Evolutionary conservation across 2,888 invertebrate species (phyloP), one percentile per base, ranked within the genome.

Genomic region (Drosophila nigricruria): DNA sequence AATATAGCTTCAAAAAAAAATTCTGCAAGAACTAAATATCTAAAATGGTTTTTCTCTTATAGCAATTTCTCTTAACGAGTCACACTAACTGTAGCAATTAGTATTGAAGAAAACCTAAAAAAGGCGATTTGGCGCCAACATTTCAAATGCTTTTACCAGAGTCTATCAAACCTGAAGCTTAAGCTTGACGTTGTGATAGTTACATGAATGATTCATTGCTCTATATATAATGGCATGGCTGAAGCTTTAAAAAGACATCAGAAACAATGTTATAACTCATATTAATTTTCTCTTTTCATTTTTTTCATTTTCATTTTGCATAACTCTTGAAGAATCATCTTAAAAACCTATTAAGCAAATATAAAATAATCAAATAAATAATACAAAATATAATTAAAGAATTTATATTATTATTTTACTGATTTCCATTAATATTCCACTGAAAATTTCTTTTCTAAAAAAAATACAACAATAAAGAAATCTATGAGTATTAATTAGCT

Each of bases 401-500:
- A n/a, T n/a, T n/a, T n/a, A n/a, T n/a, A n/a, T n/a, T n/a, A n/a
- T n/a, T n/a, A n/a, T n/a, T n/a, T n/a, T n/a, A n/a, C n/a, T n/a
- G n/a, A n/a, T n/a, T n/a, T n/a, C n/a, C n/a, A n/a, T n/a, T n/a
- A n/a, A n/a, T n/a, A n/a, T n/a, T n/a, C n/a, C n/a, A n/a, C n/a
- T n/a, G n/a, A n/a, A 49, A 30, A 12, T 49, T 18, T 30, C 12
- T 8, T 14, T 6, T 27, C 12, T 5, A 0, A n/a, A 27, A 27
- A 25, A 25, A 25, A 12, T n/a, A 0, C 5, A 12, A 18, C 5
- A 10, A 30, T 18, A 38, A 38, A 14, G 12, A 30, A 20, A 18
- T 49, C 6, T 30, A 16, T 67, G 27, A 8, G 14, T 10, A 30
- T 32, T 57, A 69, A 69, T 69, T 52, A 42, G 18, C 47, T 73